Percentiles rank a stretch among this genome's conserved stretches.
Evolutionary conservation across 2,113 vertebrate genomes (phyloP).

Genomic region (Lagopus leucura): DNA sequence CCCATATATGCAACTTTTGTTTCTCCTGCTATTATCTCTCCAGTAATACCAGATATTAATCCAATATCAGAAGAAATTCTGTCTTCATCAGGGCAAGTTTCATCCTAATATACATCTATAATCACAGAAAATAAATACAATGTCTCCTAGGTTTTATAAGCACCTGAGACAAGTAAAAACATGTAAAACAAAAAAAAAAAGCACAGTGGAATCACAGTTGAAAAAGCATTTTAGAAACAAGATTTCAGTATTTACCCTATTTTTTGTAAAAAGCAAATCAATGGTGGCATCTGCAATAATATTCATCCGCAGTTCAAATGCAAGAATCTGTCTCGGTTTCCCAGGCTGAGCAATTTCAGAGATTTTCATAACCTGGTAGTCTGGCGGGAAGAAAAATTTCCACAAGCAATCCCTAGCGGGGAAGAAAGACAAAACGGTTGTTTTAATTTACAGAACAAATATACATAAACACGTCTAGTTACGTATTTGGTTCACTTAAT

Average conservation of each 20-base stretch:
- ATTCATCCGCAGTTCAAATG: conserved; percentile 98
- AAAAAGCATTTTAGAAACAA: neutral
- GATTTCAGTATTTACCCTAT: conserved; percentile 84
- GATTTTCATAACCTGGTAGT: conserved; percentile 94
- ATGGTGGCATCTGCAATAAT: conserved; percentile 99
- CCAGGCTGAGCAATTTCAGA: conserved; percentile 90
- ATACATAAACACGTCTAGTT: neutral
- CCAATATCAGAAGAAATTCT: neutral
- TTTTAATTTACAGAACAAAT: neutral
- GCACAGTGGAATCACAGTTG: neutral
- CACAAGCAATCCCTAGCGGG: conserved; percentile 90
- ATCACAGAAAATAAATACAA: neutral
- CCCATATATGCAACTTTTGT: neutral
- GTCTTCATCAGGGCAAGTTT: neutral
- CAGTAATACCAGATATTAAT: neutral
- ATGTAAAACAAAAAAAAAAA: neutral
- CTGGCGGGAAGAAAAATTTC: conserved; percentile 98
- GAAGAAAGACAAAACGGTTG: neutral
- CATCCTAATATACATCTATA: neutral
- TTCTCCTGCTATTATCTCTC: neutral
- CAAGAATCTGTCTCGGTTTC: conserved; percentile 92
- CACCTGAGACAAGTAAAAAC: neutral
- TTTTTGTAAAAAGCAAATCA: conserved; percentile 98
- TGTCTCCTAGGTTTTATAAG: neutral
- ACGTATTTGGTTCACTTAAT: neutral